Base-by-base conservation (phyloP, 2,797 vertebrate genomes). In the Falco berigora region DNA sequence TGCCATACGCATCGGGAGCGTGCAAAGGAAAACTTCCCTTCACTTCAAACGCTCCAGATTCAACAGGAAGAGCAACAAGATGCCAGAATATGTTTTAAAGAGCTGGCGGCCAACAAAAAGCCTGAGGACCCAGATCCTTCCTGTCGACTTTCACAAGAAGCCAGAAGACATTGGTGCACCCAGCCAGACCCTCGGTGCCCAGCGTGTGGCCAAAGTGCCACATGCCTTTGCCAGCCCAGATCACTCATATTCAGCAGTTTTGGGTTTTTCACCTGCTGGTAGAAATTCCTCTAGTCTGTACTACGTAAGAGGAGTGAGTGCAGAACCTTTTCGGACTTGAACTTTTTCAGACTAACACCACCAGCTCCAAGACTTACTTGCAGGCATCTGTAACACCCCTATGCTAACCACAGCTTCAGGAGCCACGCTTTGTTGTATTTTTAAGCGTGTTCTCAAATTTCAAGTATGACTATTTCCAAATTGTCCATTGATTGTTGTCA, bases 231-330 rank as follows among this genome's bases (percentile, higher is more conserved):
- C 21, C 81, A 79, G 30, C 58, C 56, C 64, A 44, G 1, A 7
- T 4, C 30, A 13, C 38, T 30, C 63, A 61, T 5, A 28, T 4
- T 20, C 12, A 8, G 25, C 55, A 74, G 34, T 46, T 6, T 12
- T 2, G 67, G 50, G 3, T 5, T 9, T 66, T 73, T 55, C 9
- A 68, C 53, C 62, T 52, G 44, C 64, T 55, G 17, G 23, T 3
- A 79, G 50, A 25, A 87, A 46, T 11, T 24, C 55, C n/a, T 42
- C 40, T n/a, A 56, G 13, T 56, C 53, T 68, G 34, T 22, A 7
- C 16, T 27, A n/a, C 0, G 0, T 6, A 67, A n/a, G 49, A 42
- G 73, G 12, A 1, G 0, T 5, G 28, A 55, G 44, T 4, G 28
- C 19, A 30, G 24, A 30, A 67, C 8, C 14, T 36, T 74, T 38